phyloP scores from a whole-genome alignment of 1,140 invertebrate species.

The Leptinotarsa undecemlineata region DNA sequence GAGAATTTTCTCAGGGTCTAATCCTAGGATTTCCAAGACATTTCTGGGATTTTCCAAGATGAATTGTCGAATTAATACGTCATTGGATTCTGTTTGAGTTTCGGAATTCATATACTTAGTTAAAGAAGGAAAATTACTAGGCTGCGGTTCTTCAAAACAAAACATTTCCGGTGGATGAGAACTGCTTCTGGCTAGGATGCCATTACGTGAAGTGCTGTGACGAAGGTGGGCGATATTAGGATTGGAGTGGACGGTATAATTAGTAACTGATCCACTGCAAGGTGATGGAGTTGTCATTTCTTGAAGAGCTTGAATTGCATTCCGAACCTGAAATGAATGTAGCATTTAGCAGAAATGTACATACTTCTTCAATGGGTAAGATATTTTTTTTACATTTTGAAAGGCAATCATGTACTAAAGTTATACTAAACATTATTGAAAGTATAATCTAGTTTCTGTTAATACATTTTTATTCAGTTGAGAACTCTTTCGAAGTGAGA shows the following conservation, averaged over 20 bases:
- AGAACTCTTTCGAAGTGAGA: no score
- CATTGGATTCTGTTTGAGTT: slow-evolving; percentile 57
- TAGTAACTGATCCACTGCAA: slow-evolving; percentile 51
- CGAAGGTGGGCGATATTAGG: slow-evolving; percentile 63
- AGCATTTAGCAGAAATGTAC: background rate
- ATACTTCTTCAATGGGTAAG: no score
- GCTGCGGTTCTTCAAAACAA: slow-evolving; percentile 63
- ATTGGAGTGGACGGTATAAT: slow-evolving; percentile 69
- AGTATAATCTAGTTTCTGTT: no score
- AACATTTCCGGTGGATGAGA: slow-evolving; percentile 83
- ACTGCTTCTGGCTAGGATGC: slow-evolving; percentile 69
- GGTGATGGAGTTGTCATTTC: slow-evolving; percentile 72
- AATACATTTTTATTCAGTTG: no score
- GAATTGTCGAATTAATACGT: slow-evolving; percentile 54
- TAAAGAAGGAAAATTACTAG: slow-evolving; percentile 31
- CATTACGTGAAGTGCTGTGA: slow-evolving; percentile 55
- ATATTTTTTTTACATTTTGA: no score
- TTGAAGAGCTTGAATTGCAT: slow-evolving; percentile 80
- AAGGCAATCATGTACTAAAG: no score
- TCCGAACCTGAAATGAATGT: slow-evolving; percentile 64
- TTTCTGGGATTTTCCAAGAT: slow-evolving; percentile 57
- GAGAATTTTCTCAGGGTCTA: slow-evolving; percentile 56
- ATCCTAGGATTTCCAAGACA: slow-evolving; percentile 58
- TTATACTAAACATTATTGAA: no score
- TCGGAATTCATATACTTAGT: slow-evolving; percentile 48